A percentile compares a stretch with the other conserved stretches of the same genome.
Evolutionary conservation across 1,140 invertebrate genomes (phyloP).

Genomic region (Lepidurus couesii): DNA sequence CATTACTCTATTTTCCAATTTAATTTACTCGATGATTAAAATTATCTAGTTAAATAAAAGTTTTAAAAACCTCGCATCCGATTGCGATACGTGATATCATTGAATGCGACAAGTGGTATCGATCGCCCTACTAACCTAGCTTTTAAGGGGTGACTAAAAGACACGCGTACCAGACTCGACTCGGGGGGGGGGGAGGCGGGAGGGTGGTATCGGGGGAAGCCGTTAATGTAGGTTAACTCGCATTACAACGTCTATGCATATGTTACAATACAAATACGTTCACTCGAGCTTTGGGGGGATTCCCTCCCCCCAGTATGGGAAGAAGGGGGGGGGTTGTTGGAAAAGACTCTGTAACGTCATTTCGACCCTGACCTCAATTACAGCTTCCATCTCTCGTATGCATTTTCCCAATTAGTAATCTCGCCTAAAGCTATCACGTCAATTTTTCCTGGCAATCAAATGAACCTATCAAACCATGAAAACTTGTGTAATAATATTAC

Average conservation of each 20-base stretch:
- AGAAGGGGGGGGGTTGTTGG: neutral
- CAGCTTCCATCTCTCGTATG: slow-evolving; percentile 2
- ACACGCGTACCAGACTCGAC: neutral
- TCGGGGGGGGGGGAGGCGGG: neutral
- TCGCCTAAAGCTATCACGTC: neutral
- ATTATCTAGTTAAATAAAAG: too few species aligned
- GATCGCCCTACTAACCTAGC: slow-evolving; percentile 9
- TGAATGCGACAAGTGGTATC: neutral
- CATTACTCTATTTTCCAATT: too few species aligned
- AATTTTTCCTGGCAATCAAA: neutral
- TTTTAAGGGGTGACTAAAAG: neutral
- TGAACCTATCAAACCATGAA: too few species aligned
- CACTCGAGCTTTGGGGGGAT: neutral
- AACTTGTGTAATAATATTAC: too few species aligned
- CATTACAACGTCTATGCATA: neutral
- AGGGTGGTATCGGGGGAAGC: neutral
- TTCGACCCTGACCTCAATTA: slow-evolving; percentile 7
- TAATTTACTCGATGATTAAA: too few species aligned
- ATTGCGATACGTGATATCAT: too few species aligned
- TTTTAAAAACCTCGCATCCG: too few species aligned
- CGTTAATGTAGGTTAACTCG: neutral
- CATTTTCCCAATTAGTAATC: slow-evolving; percentile 3
- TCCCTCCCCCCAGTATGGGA: neutral
- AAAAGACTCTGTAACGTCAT: neutral
- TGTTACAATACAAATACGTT: neutral